Evolutionary conservation across 1,140 invertebrate species (phyloP), one percentile per base, ranked within the genome.

Genomic region (Dufourea novaeangliae): DNA sequence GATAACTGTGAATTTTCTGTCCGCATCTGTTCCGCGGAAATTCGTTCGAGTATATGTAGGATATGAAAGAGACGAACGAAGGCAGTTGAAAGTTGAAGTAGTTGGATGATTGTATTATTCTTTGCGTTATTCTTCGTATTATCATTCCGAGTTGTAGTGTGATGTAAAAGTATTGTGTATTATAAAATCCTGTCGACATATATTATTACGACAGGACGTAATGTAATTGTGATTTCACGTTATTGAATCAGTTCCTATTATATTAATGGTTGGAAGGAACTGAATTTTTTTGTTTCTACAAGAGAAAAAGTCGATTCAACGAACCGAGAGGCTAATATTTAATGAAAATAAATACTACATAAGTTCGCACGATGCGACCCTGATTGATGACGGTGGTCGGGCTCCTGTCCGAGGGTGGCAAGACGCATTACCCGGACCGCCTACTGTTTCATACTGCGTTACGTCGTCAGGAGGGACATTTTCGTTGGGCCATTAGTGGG

Each of bases 311-410:
- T 2, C 8, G 20, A 8, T 41, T n/a, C 5, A 29, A 57, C 14
- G 63, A 37, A 17, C 37, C 1, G 41, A 74, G 81, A 52, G 73
- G 77, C 78, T 81, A 78, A 78, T 83, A 87, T 88, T 85, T 92
- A 92, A 92, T 92, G 91, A 91, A 91, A 92, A 92, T 92, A 92
- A 92, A 92, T 92, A 92, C 91, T 90, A 88, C 87, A 92, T 91
- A 92, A 92, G 91, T 88, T 92, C 87, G 87, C 74, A 74, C 85
- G 80, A 85, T 85, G 86, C 85, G 87, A 85, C 77, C 80, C 88
- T 92, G 92, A 92, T 92, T 91, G 92, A 92, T 92, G 92, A 92
- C 90, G 87, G 88, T 76, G 86, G 89, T 86, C 46, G 73, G 87
- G 82, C 79, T 82, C 72, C 88, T 88, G 88, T 90, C 88, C 76